phyloP scores from a whole-genome alignment of 2,797 vertebrate species.

The Hypotaenidia okinawae region DNA sequence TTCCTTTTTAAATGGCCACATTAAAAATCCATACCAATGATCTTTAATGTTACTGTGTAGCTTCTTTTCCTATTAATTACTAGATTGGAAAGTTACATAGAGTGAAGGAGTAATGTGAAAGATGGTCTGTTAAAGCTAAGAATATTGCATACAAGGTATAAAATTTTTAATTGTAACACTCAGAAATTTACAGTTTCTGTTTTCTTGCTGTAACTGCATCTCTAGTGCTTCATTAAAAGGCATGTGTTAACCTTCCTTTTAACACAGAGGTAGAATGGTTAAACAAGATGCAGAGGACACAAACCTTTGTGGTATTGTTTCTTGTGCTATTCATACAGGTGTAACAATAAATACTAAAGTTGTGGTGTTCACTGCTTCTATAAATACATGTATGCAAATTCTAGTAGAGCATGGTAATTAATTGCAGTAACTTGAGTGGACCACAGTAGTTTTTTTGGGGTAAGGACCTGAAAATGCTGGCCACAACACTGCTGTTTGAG shows the following conservation, averaged over 20 bases:
- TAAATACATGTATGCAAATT: background rate
- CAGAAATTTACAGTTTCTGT: background rate
- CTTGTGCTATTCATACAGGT: background rate
- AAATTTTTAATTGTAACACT: background rate
- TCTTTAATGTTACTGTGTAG: background rate
- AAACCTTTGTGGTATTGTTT: background rate
- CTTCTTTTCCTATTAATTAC: background rate
- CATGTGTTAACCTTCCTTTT: background rate
- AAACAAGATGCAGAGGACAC: background rate
- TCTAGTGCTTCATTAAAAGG: background rate
- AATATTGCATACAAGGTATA: background rate
- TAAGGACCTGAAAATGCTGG: background rate
- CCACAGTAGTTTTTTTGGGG: background rate
- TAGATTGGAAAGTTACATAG: background rate
- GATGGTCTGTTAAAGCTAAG: background rate
- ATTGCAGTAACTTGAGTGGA: background rate
- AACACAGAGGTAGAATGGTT: background rate
- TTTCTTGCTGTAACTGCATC: background rate
- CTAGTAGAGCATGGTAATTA: background rate
- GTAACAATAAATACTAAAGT: background rate
- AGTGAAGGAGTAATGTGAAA: background rate
- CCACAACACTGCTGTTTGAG: background rate
- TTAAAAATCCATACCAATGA: background rate
- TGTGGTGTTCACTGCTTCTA: background rate
- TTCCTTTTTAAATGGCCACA: background rate